Evolutionary conservation across 2,113 vertebrate species (phyloP).

Genomic region (Vicugna pacos): DNA sequence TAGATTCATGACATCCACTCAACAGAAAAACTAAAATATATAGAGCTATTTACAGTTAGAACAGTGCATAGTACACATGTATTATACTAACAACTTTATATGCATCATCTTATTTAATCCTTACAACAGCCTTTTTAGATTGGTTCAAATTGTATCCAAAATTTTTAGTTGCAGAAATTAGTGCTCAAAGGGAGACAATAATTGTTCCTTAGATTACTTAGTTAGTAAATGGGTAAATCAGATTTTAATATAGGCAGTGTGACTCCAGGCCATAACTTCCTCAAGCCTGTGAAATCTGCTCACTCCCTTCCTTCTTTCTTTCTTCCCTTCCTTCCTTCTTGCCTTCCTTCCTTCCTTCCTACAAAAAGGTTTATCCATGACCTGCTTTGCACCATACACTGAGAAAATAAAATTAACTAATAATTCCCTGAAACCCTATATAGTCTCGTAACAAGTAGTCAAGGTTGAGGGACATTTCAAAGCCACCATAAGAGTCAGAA

Average conservation of each 20-base stretch:
- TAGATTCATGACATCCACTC: neutral
- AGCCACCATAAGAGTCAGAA: neutral
- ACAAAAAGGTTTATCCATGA: slow-evolving; percentile 7
- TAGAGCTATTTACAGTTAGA: neutral
- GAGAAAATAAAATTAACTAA: neutral
- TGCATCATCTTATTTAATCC: neutral
- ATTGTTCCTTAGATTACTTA: neutral
- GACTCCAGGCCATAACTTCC: neutral
- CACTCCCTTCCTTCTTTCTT: neutral
- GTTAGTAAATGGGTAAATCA: neutral
- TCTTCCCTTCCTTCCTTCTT: neutral
- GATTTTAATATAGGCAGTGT: neutral
- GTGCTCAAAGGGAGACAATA: neutral
- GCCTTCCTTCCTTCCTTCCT: neutral
- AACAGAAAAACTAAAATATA: slow-evolving; percentile 47
- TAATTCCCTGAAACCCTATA: neutral
- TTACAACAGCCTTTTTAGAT: neutral
- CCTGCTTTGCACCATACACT: neutral
- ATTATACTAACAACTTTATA: neutral
- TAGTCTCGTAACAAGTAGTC: neutral
- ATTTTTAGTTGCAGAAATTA: neutral
- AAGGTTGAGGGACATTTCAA: neutral
- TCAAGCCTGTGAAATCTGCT: neutral
- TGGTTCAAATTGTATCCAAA: neutral
- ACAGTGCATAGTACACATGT: neutral